These are phyloP conservation scores for Anguilla obscura DNA, from an alignment of 2,797 vertebrate genomes.

Conservation along the genomic window DNA sequence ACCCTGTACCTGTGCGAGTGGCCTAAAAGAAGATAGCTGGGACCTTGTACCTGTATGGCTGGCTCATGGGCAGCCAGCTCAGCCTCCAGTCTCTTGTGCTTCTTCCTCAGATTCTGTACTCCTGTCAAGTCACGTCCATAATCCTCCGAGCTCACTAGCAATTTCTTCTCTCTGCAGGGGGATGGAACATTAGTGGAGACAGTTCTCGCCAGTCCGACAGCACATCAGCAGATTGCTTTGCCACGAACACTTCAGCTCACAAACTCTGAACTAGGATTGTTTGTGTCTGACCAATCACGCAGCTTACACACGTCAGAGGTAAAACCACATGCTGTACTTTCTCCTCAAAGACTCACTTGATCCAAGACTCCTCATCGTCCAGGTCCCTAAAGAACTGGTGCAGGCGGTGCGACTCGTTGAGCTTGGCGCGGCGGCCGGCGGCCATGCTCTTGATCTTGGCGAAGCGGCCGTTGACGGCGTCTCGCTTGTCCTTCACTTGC, in stretches of 20 bases:
- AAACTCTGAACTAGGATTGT: not conserved
- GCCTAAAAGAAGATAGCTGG: not conserved
- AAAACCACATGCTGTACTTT: not conserved
- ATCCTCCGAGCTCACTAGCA: conserved; percentile 96
- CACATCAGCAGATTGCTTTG: not conserved
- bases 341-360: conserved; percentile 79
- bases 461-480: conserved; percentile 90
- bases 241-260: not conserved
- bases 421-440: conserved; percentile 78
- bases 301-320: not conserved
- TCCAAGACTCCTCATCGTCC: conserved; percentile 98
- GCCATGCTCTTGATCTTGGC: conserved; percentile 94
- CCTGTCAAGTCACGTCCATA: conserved; percentile 97
- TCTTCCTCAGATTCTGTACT: conserved; percentile 97
- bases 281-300: not conserved
- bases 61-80: conserved; percentile 95
- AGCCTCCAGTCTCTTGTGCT: conserved; percentile 95
- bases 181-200: not conserved
- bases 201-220: not conserved
- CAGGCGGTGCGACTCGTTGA: conserved; percentile 94
- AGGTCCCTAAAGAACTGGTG: conserved; percentile 99
- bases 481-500: conserved; percentile 92
- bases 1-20: not conserved
- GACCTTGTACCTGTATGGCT: conserved; percentile 84
- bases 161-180: conserved; percentile 87